phyloP scores from a whole-genome alignment of 2,113 vertebrate genomes.

The Pollachius pollachius region DNA sequence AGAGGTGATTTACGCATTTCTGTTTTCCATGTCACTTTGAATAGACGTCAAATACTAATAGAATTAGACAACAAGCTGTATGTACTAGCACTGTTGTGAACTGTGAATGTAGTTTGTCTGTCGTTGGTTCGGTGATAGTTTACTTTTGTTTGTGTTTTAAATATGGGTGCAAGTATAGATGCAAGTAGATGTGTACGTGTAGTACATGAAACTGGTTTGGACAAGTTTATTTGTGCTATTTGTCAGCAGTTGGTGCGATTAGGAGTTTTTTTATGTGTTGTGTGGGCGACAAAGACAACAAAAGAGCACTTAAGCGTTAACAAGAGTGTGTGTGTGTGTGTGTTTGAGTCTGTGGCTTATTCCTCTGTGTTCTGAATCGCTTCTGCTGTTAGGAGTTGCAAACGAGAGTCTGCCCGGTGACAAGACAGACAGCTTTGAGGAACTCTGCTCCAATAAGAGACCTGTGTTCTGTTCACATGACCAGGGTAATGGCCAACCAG shows the following conservation, averaged over 20 bases:
- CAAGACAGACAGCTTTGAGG: slow-evolving; percentile 62
- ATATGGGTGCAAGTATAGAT: neutral
- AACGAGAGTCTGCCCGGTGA: slow-evolving; percentile 69
- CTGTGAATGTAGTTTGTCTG: too few species aligned
- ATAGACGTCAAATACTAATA: too few species aligned
- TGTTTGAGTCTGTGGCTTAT: slow-evolving; percentile 2
- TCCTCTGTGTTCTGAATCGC: neutral
- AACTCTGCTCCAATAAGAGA: slow-evolving; percentile 55
- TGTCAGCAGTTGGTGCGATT: neutral
- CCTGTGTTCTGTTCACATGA: slow-evolving; percentile 51
- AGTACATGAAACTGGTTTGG: too few species aligned
- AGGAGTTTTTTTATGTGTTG: neutral
- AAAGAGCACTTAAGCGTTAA: too few species aligned
- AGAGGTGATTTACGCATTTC: too few species aligned
- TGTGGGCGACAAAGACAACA: neutral
- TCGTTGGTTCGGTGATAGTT: too few species aligned
- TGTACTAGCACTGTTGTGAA: too few species aligned
- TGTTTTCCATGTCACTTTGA: too few species aligned
- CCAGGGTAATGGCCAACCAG: slow-evolving; percentile 42
- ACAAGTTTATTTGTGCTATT: too few species aligned
- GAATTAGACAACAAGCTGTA: too few species aligned
- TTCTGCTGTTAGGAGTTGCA: too few species aligned
- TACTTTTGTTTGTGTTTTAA: too few species aligned
- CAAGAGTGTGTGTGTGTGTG: slow-evolving; percentile 8
- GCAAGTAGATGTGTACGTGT: slow-evolving; percentile 1